Evolutionary conservation across 2,888 invertebrate genomes (phyloP).

Genomic region (Xanthostigma xanthostigma): DNA sequence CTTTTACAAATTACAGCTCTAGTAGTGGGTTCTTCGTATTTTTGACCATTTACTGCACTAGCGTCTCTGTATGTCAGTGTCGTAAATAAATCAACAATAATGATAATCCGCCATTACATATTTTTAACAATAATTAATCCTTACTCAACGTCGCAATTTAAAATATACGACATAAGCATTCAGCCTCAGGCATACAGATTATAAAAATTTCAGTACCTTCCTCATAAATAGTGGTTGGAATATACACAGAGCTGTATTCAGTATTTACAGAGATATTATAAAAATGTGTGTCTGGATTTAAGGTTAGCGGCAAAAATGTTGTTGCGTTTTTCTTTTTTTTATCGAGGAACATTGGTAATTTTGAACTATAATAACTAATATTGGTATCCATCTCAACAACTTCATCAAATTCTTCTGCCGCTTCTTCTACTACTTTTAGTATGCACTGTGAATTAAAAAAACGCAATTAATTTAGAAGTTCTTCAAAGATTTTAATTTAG

Average conservation of each 20-base stretch:
- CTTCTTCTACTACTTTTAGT: slow-evolving; percentile 54
- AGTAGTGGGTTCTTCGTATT: too few species aligned
- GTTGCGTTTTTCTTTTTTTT: slow-evolving; percentile 20
- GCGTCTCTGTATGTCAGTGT: too few species aligned
- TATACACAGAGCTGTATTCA: slow-evolving; percentile 73
- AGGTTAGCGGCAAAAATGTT: slow-evolving; percentile 39
- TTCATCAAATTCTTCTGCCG: slow-evolving; percentile 43
- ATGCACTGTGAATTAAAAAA: slow-evolving; percentile 45
- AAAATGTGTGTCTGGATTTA: slow-evolving; percentile 67
- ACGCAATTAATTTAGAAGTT: background rate
- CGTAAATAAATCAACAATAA: too few species aligned
- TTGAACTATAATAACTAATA: slow-evolving; percentile 64
- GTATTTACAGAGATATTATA: slow-evolving; percentile 71
- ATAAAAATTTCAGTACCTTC: slow-evolving; percentile 34
- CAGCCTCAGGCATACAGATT: background rate
- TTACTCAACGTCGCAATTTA: too few species aligned
- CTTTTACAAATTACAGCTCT: too few species aligned
- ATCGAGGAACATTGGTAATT: slow-evolving; percentile 45
- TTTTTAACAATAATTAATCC: too few species aligned
- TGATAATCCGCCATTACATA: too few species aligned
- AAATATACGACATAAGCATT: too few species aligned
- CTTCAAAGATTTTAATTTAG: background rate
- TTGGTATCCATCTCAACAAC: slow-evolving; percentile 28
- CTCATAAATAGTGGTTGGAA: slow-evolving; percentile 88
- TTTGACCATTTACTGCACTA: too few species aligned